Evolutionary conservation across 2,113 vertebrate genomes (phyloP).

Genomic region (Burhinus oedicnemus): DNA sequence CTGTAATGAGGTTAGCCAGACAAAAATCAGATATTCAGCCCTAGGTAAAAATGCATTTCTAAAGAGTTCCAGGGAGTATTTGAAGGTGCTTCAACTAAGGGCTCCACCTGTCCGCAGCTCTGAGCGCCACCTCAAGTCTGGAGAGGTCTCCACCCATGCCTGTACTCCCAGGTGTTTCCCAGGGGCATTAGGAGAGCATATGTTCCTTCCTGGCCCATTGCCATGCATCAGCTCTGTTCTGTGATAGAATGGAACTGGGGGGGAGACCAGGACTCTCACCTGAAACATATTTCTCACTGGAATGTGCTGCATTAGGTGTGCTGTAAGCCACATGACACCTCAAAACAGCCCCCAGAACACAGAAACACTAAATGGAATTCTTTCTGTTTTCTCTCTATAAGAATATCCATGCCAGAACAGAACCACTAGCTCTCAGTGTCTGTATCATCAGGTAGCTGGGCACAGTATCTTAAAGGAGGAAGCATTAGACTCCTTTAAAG

Average conservation of each 20-base stretch:
- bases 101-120: neutral
- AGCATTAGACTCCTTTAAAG: neutral
- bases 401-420: neutral
- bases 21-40: neutral
- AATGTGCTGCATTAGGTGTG: neutral
- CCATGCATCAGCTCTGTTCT: neutral
- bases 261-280: neutral
- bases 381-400: neutral
- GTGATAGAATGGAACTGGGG: neutral
- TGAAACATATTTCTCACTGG: neutral
- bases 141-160: neutral
- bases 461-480: neutral
- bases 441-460: neutral
- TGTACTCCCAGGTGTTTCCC: neutral
- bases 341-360: neutral
- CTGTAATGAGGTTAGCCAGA: neutral
- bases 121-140: neutral
- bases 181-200: accelerated
- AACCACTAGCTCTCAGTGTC: neutral
- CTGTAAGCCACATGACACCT: neutral
- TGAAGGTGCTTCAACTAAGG: neutral
- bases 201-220: neutral
- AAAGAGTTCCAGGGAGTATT: neutral
- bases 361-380: neutral
- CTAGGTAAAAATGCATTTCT: neutral